Evolutionary conservation across 1,140 invertebrate species (phyloP), one percentile per base, ranked within the genome.

Genomic region (Gryon sp.): DNA sequence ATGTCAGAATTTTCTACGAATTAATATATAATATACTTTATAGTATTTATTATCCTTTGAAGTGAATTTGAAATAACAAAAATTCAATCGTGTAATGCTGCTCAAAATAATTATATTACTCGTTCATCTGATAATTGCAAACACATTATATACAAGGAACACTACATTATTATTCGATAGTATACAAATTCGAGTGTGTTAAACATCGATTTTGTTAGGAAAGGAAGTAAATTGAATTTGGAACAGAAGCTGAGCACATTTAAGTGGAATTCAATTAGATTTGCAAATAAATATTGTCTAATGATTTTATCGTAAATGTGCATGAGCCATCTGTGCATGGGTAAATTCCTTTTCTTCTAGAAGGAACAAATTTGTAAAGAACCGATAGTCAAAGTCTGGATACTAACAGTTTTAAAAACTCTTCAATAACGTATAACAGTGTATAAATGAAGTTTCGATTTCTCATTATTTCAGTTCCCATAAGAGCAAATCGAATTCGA

Each of bases 281-380:
- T 36, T 63, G 45, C 22, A 63, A 50, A 63, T 63, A 48, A 63
- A 63, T 34, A 50, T 60, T 34, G 26, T 50, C 57, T 28, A 63
- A 12, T 30, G 34, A 32, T 18, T 50, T 48, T 50, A 32, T 36
- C 30, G 22, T 38, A 24, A 48, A 14, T 34, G 4, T 20, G 12
- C 16, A 34, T 36, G 16, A 8, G 6, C 9, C 7, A 11, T 43
- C 9, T 30, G 53, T 12, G 38, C 7, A n/a, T n/a, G n/a, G n/a
- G n/a, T n/a, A 14, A 18, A 48, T 34, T 22, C 8, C 40, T 18
- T 22, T 38, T 1, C 41, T 20, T 38, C 14, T 7, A 8, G 20
- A 46, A 48, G 16, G 9, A 38, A 24, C 30, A 48, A 60, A 60
- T 48, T 36, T n/a, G 26, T n/a, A 59, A 59, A 32, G 8, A 14